Evolutionary conservation across 2,797 vertebrate species (phyloP).

Genomic region (Siniperca undulata): DNA sequence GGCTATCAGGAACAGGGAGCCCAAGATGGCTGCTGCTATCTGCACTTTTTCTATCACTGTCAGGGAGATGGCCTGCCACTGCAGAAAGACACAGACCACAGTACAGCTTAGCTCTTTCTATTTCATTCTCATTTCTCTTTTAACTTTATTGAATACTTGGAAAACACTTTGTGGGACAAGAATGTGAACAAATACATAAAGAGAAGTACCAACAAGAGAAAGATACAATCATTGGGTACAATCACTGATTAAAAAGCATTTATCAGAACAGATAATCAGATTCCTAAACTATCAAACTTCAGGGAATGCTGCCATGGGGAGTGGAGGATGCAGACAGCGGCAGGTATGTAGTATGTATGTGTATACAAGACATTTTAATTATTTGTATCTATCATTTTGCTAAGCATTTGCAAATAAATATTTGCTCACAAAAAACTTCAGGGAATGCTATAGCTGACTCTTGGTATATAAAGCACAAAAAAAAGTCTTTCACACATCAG

Average conservation of each 20-base stretch:
- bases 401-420: neutral
- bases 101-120: constrained; percentile 5
- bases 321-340: neutral
- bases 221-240: neutral
- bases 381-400: constrained; percentile 2
- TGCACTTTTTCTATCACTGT: constrained; percentile 99
- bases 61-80: constrained; percentile 99
- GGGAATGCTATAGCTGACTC: neutral
- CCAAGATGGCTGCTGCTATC: constrained; percentile 97
- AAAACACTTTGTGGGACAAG: neutral
- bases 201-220: neutral
- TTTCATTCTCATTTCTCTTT: neutral
- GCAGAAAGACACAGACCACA: constrained; percentile 55
- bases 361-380: neutral
- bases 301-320: neutral
- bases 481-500: constrained; percentile 14
- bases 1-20: constrained; percentile 98
- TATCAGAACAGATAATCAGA: constrained; percentile 18
- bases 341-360: neutral
- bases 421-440: neutral
- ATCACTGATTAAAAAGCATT: neutral
- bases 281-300: neutral
- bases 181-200: neutral
- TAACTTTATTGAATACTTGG: neutral
- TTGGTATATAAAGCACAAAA: neutral